Evolutionary conservation across 1,140 invertebrate species (phyloP).

Genomic region (Drosophila leontia): DNA sequence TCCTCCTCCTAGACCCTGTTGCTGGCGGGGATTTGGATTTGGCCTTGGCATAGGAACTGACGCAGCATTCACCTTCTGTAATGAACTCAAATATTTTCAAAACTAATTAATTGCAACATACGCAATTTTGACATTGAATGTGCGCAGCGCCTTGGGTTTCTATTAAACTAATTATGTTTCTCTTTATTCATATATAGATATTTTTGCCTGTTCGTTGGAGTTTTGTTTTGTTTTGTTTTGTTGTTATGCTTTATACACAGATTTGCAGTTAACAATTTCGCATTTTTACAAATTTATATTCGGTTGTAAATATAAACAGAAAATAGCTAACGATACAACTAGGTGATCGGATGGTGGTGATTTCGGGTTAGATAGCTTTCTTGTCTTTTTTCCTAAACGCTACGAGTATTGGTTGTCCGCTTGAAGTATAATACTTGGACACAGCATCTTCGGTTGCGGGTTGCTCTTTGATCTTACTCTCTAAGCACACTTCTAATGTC

Average conservation of each 20-base stretch:
- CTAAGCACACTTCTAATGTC: slow-evolving; percentile 35
- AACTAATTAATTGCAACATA: slow-evolving; percentile 64
- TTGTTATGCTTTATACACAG: slow-evolving; percentile 51
- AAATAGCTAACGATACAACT: slow-evolving; percentile 40
- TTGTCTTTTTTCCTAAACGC: slow-evolving; percentile 56
- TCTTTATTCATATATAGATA: slow-evolving; percentile 67
- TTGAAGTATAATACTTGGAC: slow-evolving; percentile 71
- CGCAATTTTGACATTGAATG: slow-evolving; percentile 21
- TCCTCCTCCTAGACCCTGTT: not conserved
- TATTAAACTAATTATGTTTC: slow-evolving; percentile 74
- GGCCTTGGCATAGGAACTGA: slow-evolving; percentile 65
- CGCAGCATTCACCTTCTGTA: slow-evolving; percentile 50
- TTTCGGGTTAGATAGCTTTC: slow-evolving; percentile 22
- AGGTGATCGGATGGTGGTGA: slow-evolving; percentile 29
- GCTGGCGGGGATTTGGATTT: slow-evolving; percentile 7
- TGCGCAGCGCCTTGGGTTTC: slow-evolving; percentile 16
- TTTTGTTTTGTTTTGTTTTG: slow-evolving; percentile 14
- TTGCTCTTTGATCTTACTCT: slow-evolving; percentile 21
- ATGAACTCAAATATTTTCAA: slow-evolving; percentile 68
- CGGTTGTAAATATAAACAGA: slow-evolving; percentile 61
- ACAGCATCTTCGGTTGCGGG: slow-evolving; percentile 49
- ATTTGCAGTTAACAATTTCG: slow-evolving; percentile 43
- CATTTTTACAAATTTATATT: slow-evolving; percentile 63
- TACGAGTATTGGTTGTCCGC: slow-evolving; percentile 71
- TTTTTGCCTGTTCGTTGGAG: slow-evolving; percentile 59